These are phyloP conservation scores for Tachycineta bicolor DNA, from an alignment of 2,113 vertebrate species.

Conservation along the genomic window DNA sequence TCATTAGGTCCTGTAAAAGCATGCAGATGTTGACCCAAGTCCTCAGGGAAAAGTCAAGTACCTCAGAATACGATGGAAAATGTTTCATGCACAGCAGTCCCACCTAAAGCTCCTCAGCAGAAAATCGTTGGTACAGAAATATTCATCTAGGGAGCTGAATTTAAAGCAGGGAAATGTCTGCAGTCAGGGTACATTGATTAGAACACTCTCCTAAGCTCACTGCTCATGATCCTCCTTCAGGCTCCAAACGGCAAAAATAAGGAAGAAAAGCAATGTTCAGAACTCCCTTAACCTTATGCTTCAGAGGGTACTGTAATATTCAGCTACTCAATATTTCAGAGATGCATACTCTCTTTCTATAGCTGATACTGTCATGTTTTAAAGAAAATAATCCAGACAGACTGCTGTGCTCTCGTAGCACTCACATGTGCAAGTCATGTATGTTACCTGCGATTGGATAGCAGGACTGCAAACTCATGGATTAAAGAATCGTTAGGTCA, in stretches of 20 bases:
- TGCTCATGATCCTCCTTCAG: not conserved
- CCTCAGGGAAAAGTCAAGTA: not conserved
- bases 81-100: not conserved
- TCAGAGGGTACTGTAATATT: not conserved
- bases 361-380: not conserved
- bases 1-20: not conserved
- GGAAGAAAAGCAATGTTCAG: not conserved
- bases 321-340: not conserved
- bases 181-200: not conserved
- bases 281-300: not conserved
- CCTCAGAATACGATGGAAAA: not conserved
- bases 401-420: not conserved
- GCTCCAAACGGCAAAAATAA: not conserved
- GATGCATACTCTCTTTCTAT: not conserved
- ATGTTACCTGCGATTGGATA: rapidly evolving
- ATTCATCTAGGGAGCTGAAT: not conserved
- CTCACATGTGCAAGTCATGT: not conserved
- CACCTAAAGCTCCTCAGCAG: not conserved
- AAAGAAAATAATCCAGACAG: not conserved
- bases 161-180: not conserved
- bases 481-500: not conserved
- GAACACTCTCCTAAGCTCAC: not conserved
- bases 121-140: not conserved
- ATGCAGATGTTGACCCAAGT: not conserved
- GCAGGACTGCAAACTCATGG: not conserved